Conservation (phyloP, 2,113 vertebrate species). For the Oncorhynchus keta region DNA sequence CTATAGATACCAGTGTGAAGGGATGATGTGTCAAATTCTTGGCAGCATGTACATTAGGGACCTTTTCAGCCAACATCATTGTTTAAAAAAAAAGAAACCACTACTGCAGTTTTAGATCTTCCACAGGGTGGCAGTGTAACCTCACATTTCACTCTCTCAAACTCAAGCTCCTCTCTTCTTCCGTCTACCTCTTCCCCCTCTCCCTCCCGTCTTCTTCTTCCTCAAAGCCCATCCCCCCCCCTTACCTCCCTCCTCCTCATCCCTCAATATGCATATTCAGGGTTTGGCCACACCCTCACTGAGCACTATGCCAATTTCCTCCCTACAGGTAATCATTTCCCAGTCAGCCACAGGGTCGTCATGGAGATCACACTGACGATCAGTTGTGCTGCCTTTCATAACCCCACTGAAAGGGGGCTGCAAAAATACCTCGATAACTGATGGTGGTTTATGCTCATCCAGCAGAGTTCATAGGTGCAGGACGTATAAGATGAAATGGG, state of each 20-base stretch:
- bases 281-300: background rate
- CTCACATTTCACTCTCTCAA: conserved; percentile 35
- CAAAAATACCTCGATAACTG: background rate
- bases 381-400: no score
- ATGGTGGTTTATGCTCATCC: no score
- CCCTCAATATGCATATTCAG: conserved; percentile 33
- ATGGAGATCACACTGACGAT: background rate
- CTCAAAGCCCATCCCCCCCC: background rate
- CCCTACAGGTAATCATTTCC: background rate
- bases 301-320: background rate
- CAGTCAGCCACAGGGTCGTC: background rate
- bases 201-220: background rate
- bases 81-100: no score
- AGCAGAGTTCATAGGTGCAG: background rate
- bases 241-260: conserved; percentile 7
- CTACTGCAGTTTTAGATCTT: conserved; percentile 26
- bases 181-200: background rate
- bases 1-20: no score
- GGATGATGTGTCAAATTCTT: no score
- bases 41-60: no score
- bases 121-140: conserved; percentile 51
- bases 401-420: background rate
- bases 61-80: no score
- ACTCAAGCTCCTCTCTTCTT: no score
- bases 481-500: background rate